These are phyloP conservation scores for Catharus ustulatus DNA, from an alignment of 2,797 vertebrate genomes.

Conservation along the genomic window DNA sequence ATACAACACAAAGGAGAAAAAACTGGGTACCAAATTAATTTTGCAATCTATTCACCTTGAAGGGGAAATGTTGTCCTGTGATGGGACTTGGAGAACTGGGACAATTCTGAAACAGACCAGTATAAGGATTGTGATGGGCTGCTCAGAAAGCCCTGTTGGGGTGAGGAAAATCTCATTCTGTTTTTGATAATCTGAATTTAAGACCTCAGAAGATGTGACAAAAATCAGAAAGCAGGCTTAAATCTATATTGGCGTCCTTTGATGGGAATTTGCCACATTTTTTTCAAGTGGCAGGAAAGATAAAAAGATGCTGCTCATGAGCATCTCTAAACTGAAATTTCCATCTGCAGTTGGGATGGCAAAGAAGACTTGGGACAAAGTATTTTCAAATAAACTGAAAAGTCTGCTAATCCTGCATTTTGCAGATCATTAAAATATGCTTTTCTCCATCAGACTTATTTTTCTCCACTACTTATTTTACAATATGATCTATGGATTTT, in stretches of 20 bases:
- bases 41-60: not conserved
- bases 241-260: not conserved
- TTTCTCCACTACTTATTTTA: not conserved
- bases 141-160: not conserved
- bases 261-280: not conserved
- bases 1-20: not conserved
- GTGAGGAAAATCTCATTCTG: not conserved
- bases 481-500: not conserved
- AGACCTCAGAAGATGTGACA: not conserved
- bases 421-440: not conserved
- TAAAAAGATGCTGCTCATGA: not conserved
- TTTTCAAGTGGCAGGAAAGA: not conserved
- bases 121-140: not conserved
- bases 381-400: not conserved
- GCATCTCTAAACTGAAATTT: not conserved
- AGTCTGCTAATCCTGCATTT: not conserved
- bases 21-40: not conserved
- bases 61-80: not conserved
- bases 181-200: not conserved
- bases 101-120: not conserved
- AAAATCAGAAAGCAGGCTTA: not conserved
- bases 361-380: not conserved
- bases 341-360: not conserved
- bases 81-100: not conserved
- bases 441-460: not conserved